Percentiles rank a stretch among this genome's conserved stretches.
Evolutionary conservation across 2,888 invertebrate genomes (phyloP).

Genomic region (Anorthoa munda): DNA sequence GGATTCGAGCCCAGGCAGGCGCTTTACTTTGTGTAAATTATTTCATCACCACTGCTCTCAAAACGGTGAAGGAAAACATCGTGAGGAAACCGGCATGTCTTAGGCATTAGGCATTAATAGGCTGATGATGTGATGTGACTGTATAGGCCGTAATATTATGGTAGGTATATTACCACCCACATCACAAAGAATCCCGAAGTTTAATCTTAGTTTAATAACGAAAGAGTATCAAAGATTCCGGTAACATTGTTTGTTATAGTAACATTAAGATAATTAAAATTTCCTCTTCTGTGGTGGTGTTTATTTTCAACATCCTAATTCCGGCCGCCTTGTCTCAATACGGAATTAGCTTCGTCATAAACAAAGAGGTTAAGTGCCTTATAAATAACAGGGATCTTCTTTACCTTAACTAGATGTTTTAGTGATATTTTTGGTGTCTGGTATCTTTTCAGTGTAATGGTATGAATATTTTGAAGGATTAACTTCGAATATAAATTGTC

Average conservation of each 20-base stretch:
- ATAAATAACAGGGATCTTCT: constrained; percentile 78
- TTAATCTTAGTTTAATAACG: not conserved
- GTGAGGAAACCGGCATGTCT: no score
- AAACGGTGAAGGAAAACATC: no score
- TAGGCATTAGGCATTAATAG: no score
- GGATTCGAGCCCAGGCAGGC: no score
- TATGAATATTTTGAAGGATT: not conserved
- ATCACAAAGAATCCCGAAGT: not conserved
- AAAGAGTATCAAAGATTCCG: constrained; percentile 34
- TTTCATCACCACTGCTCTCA: no score
- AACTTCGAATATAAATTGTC: not conserved
- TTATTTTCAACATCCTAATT: constrained; percentile 68
- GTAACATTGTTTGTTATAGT: constrained; percentile 46
- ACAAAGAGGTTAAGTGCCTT: constrained; percentile 84
- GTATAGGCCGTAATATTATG: not conserved
- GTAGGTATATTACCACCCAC: not conserved
- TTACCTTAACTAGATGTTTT: constrained; percentile 70
- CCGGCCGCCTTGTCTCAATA: constrained; percentile 70
- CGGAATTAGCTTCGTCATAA: constrained; percentile 81
- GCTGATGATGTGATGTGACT: no score
- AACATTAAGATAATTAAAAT: constrained; percentile 59
- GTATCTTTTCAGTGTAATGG: not conserved
- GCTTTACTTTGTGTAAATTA: no score
- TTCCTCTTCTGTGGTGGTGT: constrained; percentile 61
- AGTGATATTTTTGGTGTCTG: constrained; percentile 69